Base-by-base conservation (phyloP, 2,888 invertebrate species). In the Sarcophaga variegata region DNA sequence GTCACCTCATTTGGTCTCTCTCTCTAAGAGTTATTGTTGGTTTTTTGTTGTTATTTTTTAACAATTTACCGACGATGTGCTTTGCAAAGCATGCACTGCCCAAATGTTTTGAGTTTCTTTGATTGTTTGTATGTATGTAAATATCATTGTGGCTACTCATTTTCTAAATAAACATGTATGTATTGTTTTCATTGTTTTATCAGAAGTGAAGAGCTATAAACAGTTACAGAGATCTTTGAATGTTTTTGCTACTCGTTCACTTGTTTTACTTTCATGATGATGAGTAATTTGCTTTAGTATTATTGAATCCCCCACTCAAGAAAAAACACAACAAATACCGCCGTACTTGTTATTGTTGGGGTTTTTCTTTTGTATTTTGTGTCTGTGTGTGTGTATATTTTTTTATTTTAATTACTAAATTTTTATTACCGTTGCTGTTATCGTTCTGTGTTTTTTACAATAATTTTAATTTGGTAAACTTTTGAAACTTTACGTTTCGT, bases 401-500 rank as follows among this genome's bases (percentile, higher is more conserved):
- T 54, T 54, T 14, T 54, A 14, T 54, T 54, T 54, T 54, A 54
- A 54, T 54, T 54, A 54, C 54, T 4, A 17, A 14, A 54, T 54
- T 54, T 54, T 54, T 54, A 17, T 17, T 54, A 17, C 54, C 17
- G 17, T 81, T 76, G 63, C n/a, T 47, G 62, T 67, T 67, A 20
- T 60, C 71, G 22, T 77, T 83, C 69, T 64, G 60, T 25, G 20
- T 47, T 20, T 64, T 47, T 67, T 47, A 45, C 22, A 22, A 22
- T 63, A 75, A 63, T 71, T 67, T 59, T 22, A 27, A 63, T 49
- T 78, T 74, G 71, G 63, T 74, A 64, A 83, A 83, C 83, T 83
- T 83, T 79, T 83, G 75, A 83, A 83, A 83, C 69, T 59, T 74
- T 83, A 83, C 83, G 79, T 83, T 83, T 79, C 70, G 62, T 82